Conservation (phyloP, 1,140 invertebrate genomes). For the Zaprionus inermis region DNA sequence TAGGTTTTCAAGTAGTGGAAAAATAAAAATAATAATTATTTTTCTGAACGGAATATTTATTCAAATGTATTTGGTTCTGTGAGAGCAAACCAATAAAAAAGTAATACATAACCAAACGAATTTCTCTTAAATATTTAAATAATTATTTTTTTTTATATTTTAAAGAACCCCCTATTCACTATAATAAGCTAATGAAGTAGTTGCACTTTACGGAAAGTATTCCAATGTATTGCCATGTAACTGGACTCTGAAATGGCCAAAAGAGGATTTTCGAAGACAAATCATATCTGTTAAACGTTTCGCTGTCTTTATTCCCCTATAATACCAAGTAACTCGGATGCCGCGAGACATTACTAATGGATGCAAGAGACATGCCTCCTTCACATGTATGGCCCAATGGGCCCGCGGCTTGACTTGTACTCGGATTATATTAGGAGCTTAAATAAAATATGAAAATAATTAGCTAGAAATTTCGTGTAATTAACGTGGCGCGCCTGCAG, state of each 20-base stretch:
- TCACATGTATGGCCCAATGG: background rate
- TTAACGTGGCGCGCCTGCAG: conserved; percentile 55
- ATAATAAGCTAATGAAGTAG: background rate
- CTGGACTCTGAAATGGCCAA: background rate
- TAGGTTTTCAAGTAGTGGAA: background rate
- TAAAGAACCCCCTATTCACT: background rate
- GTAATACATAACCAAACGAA: too few species aligned
- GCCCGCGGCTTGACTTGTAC: background rate
- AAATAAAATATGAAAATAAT: conserved; percentile 65
- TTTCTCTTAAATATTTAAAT: too few species aligned
- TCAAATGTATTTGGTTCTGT: background rate
- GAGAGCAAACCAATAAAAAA: too few species aligned
- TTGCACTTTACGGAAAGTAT: background rate
- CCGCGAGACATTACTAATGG: conserved; percentile 19
- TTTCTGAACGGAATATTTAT: background rate
- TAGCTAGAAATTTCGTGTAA: conserved; percentile 48
- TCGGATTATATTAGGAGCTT: conserved; percentile 21
- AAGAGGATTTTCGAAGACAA: conserved; percentile 3
- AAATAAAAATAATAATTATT: background rate
- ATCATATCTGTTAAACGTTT: conserved; percentile 8
- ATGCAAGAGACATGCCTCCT: conserved; percentile 30
- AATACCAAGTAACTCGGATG: conserved; percentile 10
- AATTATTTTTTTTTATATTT: background rate
- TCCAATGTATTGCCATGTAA: background rate
- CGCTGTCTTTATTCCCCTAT: conserved; percentile 14